Conservation (phyloP, 2,797 vertebrate species). For the Nasua narica region DNA sequence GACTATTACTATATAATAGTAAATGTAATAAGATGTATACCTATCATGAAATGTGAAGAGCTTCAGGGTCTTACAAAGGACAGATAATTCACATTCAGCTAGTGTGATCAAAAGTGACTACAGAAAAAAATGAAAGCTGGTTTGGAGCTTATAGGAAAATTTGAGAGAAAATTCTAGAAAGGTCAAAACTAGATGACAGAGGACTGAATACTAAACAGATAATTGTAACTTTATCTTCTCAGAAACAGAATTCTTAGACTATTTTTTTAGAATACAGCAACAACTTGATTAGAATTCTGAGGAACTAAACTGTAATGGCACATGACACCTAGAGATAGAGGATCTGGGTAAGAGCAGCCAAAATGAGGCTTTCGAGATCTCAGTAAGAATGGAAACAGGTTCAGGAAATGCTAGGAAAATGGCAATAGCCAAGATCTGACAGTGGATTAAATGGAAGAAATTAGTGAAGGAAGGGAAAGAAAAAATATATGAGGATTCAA, state of each 20-base stretch:
- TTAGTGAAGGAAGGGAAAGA: not conserved
- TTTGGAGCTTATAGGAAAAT: conserved; percentile 3
- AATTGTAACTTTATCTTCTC: not conserved
- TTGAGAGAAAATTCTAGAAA: not conserved
- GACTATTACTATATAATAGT: not conserved
- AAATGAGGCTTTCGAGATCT: not conserved
- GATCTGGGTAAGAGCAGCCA: not conserved
- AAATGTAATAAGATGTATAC: not conserved
- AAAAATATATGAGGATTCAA: not conserved
- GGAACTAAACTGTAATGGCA: not conserved
- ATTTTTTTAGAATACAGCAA: not conserved
- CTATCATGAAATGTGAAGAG: not conserved
- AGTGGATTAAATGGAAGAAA: not conserved
- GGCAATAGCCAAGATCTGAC: not conserved
- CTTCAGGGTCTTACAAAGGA: not conserved
- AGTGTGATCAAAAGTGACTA: not conserved
- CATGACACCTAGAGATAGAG: not conserved
- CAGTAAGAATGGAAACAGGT: not conserved
- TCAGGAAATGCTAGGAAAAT: not conserved
- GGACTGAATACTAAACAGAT: not conserved
- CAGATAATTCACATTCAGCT: not conserved
- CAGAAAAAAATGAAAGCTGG: not conserved
- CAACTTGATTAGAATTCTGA: not conserved
- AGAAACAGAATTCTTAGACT: not conserved
- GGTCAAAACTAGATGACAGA: not conserved